A percentile compares a stretch with the other conserved stretches of the same genome.
Conservation (phyloP, 2,113 vertebrate species). For the Rhabdornis inornatus region DNA sequence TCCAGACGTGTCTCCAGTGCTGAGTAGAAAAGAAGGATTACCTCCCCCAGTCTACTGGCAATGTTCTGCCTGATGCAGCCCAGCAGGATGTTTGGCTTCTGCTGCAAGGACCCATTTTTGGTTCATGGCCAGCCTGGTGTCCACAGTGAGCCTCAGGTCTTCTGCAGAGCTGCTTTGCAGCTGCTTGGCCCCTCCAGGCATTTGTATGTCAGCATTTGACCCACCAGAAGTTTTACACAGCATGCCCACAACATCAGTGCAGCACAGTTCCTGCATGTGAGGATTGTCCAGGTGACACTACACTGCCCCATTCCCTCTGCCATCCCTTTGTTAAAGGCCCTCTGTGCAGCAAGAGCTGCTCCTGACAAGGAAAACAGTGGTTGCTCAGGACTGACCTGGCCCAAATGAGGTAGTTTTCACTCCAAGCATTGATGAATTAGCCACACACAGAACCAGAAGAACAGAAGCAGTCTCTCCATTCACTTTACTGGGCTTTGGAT, state of each 20-base stretch:
- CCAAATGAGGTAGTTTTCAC: background rate
- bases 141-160: background rate
- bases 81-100: background rate
- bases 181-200: background rate
- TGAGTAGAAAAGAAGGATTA: background rate
- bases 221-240: rapidly evolving
- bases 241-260: background rate
- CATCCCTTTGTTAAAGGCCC: background rate
- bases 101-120: background rate
- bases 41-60: background rate
- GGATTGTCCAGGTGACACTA: background rate
- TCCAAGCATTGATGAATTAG: background rate
- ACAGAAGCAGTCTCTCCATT: background rate
- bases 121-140: background rate
- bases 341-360: background rate
- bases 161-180: background rate
- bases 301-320: background rate
- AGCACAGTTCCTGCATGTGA: background rate
- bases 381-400: background rate
- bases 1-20: background rate
- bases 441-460: background rate
- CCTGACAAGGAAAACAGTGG: rapidly evolving
- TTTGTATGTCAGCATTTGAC: background rate
- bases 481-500: background rate
- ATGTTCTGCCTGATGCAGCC: background rate